Evolutionary conservation across 2,797 vertebrate genomes (phyloP).

Genomic region (Notolabrus celidotus): DNA sequence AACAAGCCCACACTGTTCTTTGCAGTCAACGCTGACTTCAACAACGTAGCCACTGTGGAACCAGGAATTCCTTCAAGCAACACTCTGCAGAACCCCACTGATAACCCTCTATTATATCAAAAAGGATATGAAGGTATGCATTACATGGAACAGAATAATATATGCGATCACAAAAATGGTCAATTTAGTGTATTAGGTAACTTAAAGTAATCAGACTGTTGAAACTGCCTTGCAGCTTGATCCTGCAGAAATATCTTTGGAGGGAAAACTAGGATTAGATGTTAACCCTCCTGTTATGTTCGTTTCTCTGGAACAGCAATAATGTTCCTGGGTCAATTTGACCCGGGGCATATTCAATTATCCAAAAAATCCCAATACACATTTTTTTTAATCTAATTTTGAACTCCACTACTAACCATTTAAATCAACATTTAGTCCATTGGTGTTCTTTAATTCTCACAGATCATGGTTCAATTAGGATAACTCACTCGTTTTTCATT

Average conservation of each 20-base stretch:
- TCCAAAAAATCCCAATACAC: too few species aligned
- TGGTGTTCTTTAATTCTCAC: too few species aligned
- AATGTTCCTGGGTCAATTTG: too few species aligned
- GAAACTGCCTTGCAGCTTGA: conserved; percentile 3
- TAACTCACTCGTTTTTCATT: too few species aligned
- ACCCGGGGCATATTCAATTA: too few species aligned
- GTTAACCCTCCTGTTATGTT: too few species aligned
- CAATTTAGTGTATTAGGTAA: conserved; percentile 13
- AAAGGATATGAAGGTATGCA: conserved; percentile 26
- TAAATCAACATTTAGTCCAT: too few species aligned
- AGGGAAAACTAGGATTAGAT: too few species aligned
- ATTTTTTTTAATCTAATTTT: too few species aligned
- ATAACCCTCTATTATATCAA: conserved; percentile 46
- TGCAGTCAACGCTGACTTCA: conserved; percentile 55
- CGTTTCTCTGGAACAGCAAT: too few species aligned
- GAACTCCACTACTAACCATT: too few species aligned
- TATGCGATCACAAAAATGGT: conserved; percentile 60
- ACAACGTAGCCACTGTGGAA: conserved; percentile 48
- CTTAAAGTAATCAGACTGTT: conserved; percentile 17
- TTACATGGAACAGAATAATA: conserved; percentile 38
- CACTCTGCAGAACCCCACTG: conserved; percentile 39
- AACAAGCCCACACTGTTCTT: conserved; percentile 71
- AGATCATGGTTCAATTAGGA: too few species aligned
- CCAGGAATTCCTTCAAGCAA: conserved; percentile 59
- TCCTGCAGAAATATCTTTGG: not conserved